Conservation (phyloP, 2,797 vertebrate species). For the Anguilla obscura region DNA sequence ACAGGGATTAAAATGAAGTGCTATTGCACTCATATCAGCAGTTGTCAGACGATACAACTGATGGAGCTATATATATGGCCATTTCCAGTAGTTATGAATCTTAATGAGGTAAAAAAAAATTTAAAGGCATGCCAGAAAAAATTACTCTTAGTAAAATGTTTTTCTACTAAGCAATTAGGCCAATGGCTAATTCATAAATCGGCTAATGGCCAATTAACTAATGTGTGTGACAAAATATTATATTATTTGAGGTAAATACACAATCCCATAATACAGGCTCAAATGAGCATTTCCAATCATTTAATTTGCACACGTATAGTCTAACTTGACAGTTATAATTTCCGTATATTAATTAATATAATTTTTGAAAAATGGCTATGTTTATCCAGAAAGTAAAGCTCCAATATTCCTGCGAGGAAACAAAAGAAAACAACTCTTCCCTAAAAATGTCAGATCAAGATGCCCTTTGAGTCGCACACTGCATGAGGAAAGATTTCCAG, state of each 20-base stretch:
- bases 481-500: conserved; percentile 33
- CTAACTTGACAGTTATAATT: not conserved
- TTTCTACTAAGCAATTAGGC: conserved; percentile 7
- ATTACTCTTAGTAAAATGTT: not conserved
- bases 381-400: conserved; percentile 20
- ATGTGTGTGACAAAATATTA: not conserved
- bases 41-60: conserved; percentile 30
- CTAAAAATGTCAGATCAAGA: not conserved
- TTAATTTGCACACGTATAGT: not conserved
- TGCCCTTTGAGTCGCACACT: not conserved
- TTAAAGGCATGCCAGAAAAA: not conserved
- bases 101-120: not conserved
- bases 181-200: not conserved
- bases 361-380: not conserved
- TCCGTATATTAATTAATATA: not conserved
- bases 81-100: not conserved
- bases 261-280: not conserved
- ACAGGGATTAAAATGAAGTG: conserved; percentile 3
- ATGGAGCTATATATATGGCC: conserved; percentile 34
- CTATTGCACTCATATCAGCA: conserved; percentile 14
- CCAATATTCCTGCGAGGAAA: conserved; percentile 1
- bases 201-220: not conserved
- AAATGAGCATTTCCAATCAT: not conserved
- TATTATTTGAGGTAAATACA: not conserved
- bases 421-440: not conserved